Evolutionary conservation across 2,888 invertebrate species (phyloP).

Genomic region (Thysanoteuthis rhombus): DNA sequence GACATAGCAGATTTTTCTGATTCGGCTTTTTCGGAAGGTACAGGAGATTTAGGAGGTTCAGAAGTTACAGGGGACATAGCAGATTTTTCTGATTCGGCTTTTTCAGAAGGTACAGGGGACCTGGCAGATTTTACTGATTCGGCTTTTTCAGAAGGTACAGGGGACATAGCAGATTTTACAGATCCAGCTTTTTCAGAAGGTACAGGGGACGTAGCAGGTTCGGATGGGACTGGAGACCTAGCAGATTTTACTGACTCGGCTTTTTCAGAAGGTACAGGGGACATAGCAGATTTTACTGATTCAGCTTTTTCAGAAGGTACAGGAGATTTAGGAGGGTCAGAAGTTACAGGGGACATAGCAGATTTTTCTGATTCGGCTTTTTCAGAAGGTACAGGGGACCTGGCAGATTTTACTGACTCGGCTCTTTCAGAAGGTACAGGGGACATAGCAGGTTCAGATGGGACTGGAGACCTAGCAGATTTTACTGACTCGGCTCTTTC

Average conservation of each 20-base stretch:
- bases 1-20: neutral
- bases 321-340: neutral
- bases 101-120: too few species aligned
- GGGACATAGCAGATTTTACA: neutral
- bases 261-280: too few species aligned
- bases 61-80: too few species aligned
- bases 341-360: neutral
- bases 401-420: neutral
- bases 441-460: neutral
- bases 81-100: too few species aligned
- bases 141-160: neutral
- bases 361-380: too few species aligned
- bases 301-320: neutral
- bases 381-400: neutral
- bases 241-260: too few species aligned
- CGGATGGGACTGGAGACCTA: too few species aligned
- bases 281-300: too few species aligned
- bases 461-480: neutral
- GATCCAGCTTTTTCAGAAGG: too few species aligned
- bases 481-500: too few species aligned
- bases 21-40: neutral
- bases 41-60: neutral
- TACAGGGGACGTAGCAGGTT: too few species aligned
- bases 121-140: neutral
- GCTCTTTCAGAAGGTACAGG: neutral